phyloP scores from a whole-genome alignment of 2,797 vertebrate genomes.

The Betta splendens region DNA sequence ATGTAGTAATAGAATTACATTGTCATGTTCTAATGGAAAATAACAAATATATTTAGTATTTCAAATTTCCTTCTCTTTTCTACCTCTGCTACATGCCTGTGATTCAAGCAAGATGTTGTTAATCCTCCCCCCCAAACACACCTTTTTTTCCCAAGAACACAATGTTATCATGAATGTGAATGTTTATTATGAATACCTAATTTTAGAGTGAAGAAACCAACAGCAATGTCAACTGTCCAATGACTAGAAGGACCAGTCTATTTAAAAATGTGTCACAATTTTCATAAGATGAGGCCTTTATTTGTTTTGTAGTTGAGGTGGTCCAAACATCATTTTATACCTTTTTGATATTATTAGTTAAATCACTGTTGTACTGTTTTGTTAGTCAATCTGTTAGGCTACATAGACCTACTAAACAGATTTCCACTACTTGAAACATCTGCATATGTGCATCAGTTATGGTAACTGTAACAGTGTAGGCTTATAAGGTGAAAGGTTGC shows the following conservation, averaged over 20 bases:
- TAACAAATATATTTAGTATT: not conserved
- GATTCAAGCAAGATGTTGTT: constrained; percentile 24
- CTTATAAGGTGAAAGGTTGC: not conserved
- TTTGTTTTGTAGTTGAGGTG: not conserved
- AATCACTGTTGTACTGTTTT: no score
- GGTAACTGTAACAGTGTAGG: not conserved
- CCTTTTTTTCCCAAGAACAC: constrained; percentile 19
- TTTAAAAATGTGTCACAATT: not conserved
- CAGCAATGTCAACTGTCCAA: constrained; percentile 19
- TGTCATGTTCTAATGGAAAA: not conserved
- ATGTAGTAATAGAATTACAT: constrained; percentile 11
- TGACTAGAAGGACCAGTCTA: constrained; percentile 24
- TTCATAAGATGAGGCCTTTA: not conserved
- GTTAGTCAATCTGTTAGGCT: no score
- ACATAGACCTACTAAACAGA: no score
- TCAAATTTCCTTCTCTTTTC: not conserved
- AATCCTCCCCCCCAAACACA: no score
- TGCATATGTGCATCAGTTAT: not conserved
- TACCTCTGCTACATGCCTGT: constrained; percentile 19
- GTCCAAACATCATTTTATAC: not conserved
- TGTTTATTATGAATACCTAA: no score
- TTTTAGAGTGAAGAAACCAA: not conserved
- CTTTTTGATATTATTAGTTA: no score
- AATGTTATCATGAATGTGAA: constrained; percentile 35
- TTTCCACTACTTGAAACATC: no score